These are phyloP conservation scores for Ophiothrix spiculata DNA, from an alignment of 35 echinoderm and acorn worm genomes.

Conservation along the genomic window DNA sequence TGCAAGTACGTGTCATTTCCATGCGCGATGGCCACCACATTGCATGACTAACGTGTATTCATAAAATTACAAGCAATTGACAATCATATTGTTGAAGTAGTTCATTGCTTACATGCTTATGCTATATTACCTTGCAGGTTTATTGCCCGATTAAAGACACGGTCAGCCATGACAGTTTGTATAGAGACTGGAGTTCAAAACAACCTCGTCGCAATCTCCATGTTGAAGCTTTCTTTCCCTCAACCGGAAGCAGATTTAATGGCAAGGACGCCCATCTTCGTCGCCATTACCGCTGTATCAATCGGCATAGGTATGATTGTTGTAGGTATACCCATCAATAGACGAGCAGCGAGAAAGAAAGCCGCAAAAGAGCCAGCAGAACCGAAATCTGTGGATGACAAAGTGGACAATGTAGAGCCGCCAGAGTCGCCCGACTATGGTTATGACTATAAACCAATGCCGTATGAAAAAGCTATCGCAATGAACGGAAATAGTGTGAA, in stretches of 20 bases:
- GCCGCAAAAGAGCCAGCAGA: conserved; percentile 13
- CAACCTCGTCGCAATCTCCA: conserved; percentile 86
- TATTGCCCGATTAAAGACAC: conserved; percentile 50
- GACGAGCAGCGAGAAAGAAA: conserved; percentile 54
- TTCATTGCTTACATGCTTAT: no score
- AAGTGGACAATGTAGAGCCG: conserved; percentile 9
- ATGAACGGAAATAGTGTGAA: no score
- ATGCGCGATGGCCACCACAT: no score
- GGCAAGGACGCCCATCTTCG: conserved; percentile 83
- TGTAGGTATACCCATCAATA: conserved; percentile 63
- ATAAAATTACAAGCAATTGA: no score
- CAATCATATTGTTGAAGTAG: no score
- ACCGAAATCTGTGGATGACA: conserved; percentile 31
- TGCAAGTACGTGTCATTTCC: no score
- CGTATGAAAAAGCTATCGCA: not conserved
- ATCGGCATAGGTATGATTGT: conserved; percentile 83
- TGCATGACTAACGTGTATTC: no score
- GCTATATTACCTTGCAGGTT: conserved; percentile 60
- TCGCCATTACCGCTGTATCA: conserved; percentile 64
- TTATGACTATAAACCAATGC: not conserved
- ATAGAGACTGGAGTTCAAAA: conserved; percentile 98
- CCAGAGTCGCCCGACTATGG: not conserved
- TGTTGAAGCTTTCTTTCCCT: conserved; percentile 87
- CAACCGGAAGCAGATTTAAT: conserved; percentile 95
- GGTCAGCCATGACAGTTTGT: conserved; percentile 66